Percentiles rank a stretch among this genome's conserved stretches.
Conservation (phyloP, 2,888 invertebrate species). For the Diadegma fenestrale region DNA sequence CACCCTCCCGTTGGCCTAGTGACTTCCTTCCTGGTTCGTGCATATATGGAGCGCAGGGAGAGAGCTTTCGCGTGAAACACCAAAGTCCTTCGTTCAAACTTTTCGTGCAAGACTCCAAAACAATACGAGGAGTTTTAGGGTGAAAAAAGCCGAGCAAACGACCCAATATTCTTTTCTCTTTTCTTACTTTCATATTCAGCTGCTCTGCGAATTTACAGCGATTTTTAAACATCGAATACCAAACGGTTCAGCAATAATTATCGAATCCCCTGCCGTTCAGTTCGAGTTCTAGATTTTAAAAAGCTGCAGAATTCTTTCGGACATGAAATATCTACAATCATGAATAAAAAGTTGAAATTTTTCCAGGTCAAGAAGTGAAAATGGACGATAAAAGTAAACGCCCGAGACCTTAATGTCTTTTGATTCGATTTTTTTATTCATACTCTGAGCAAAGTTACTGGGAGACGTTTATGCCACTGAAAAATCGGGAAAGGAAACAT, state of each 20-base stretch:
- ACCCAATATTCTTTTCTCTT: neutral
- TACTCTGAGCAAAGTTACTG: neutral
- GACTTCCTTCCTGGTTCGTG: slow-evolving; percentile 10
- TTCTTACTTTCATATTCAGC: neutral
- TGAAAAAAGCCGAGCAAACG: neutral
- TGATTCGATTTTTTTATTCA: neutral
- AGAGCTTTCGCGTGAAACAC: slow-evolving; percentile 5
- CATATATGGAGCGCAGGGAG: neutral
- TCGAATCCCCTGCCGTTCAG: too few relatives aligned
- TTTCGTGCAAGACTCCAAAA: slow-evolving; percentile 10
- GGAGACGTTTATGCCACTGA: too few relatives aligned
- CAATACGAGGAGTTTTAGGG: slow-evolving; percentile 4
- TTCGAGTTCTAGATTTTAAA: too few relatives aligned
- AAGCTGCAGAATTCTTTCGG: too few relatives aligned
- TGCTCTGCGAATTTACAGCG: neutral
- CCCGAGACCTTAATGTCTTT: neutral
- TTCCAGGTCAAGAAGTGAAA: too few relatives aligned
- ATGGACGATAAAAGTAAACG: too few relatives aligned
- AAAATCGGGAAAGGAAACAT: neutral
- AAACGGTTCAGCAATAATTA: too few relatives aligned
- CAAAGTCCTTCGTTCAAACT: slow-evolving; percentile 10
- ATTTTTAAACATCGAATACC: neutral
- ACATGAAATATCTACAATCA: too few relatives aligned
- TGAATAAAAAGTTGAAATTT: too few relatives aligned
- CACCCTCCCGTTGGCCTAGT: slow-evolving; percentile 33